phyloP scores from a whole-genome alignment of 2,888 invertebrate species.

The Eumacrocentrus americanus region DNA sequence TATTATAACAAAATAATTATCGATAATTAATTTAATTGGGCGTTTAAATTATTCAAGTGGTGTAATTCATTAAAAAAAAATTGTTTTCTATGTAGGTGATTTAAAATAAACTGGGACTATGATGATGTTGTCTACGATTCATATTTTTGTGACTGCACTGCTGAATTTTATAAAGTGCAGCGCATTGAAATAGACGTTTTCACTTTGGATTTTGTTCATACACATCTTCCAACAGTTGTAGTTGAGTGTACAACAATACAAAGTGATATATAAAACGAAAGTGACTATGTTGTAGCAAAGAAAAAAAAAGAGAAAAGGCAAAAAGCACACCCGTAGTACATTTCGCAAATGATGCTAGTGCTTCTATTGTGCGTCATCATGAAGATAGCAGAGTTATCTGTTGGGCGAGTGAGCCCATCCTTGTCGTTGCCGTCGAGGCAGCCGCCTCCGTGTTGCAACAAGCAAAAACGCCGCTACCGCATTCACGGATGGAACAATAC shows the following conservation, averaged over 20 bases:
- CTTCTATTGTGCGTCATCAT: conserved; percentile 67
- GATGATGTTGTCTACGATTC: too few species aligned
- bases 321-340: conserved; percentile 37
- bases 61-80: not conserved
- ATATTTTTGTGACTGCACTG: too few species aligned
- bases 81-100: not conserved
- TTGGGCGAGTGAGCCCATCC: conserved; percentile 49
- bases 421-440: conserved; percentile 45
- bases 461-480: conserved; percentile 45
- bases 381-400: conserved; percentile 68
- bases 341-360: conserved; percentile 64
- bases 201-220: too few species aligned
- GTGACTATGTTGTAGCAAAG: not conserved
- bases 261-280: not conserved
- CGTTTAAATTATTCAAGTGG: not conserved
- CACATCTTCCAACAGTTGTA: too few species aligned
- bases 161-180: not conserved
- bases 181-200: not conserved
- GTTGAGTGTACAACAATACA: not conserved
- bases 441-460: conserved; percentile 46
- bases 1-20: not conserved
- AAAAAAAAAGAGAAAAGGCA: conserved; percentile 10
- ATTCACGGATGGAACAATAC: conserved; percentile 42
- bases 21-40: not conserved
- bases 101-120: not conserved